Evolutionary conservation across 2,888 invertebrate genomes (phyloP), one percentile per base, ranked within the genome.

Genomic region (Eucriotettix oculatus): DNA sequence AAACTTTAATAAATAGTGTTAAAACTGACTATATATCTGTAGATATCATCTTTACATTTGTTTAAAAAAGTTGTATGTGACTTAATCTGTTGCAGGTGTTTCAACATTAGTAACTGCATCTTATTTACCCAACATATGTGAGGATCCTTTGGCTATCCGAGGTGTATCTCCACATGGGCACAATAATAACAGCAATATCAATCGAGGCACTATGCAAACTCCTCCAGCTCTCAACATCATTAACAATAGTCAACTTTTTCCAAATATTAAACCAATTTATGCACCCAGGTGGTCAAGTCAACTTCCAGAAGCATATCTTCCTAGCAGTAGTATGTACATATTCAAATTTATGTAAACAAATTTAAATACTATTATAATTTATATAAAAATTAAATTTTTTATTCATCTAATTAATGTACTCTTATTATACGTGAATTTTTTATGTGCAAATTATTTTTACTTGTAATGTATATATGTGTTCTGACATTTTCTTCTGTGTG

Each of bases 171-270:
- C 62, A 17, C 58, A 55, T 56, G n/a, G 57, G 56, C 55, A 60
- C 44, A n/a, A n/a, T 12, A 14, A 42, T 42, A 55, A 55, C 16
- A 42, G 55, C 14, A 40, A 52, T 54, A 58, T 12, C 58, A 56
- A 54, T 59, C 59, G 42, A 54, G 56, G 16, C 73, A 66, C 79
- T 79, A 74, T 75, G 16, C 79, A 79, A 62, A 79, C 81, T 11
- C 82, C 82, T 3, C 81, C 82, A 0, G 79, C 81, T 48, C 68
- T 82, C 42, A 82, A 82, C 68, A 78, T 83, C 43, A 80, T 82
- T 10, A 81, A 80, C 62, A 84, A 84, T 67, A 79, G 83, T 0
- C 84, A 85, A 69, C 74, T 86, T 10, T 85, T 85, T 66, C 84
- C 84, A 1, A 80, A 83, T 67, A 79, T 85, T 58, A 79, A 81